Conservation (phyloP, 1,140 invertebrate species). For the Anadara kagoshimensis region DNA sequence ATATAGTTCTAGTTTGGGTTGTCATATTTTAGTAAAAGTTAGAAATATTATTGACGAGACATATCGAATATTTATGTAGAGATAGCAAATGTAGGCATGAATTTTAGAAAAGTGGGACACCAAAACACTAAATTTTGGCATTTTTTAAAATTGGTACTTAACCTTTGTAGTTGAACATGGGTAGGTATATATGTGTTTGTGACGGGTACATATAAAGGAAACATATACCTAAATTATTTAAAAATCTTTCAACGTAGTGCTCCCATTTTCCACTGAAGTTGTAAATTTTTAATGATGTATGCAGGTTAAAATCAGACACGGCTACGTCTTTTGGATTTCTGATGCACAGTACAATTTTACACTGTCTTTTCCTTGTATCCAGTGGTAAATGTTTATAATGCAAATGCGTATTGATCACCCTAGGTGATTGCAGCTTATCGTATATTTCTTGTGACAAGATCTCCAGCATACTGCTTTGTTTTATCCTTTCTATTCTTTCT, state of each 20-base stretch:
- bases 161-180: too few species aligned
- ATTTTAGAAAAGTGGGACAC: too few species aligned
- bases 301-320: conserved; percentile 38
- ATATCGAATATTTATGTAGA: too few species aligned
- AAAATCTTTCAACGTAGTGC: conserved; percentile 49
- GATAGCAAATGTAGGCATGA: too few species aligned
- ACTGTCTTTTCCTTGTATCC: conserved; percentile 16
- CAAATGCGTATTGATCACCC: conserved; percentile 43
- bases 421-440: conserved; percentile 21
- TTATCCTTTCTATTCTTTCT: conserved; percentile 10
- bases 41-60: too few species aligned
- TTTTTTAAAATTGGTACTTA: too few species aligned
- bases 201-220: too few species aligned
- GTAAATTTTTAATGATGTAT: conserved; percentile 38
- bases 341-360: conserved; percentile 32
- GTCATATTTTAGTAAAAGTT: too few species aligned
- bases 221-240: conserved; percentile 37
- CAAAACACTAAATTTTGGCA: too few species aligned
- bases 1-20: too few species aligned
- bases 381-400: conserved; percentile 20
- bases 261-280: conserved; percentile 52
- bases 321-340: conserved; percentile 46
- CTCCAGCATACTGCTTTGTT: conserved; percentile 34
- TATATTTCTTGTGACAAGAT: conserved; percentile 10
- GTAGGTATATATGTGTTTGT: too few species aligned